Base-by-base conservation (phyloP, 1,140 invertebrate genomes). In the Orius insidiosus region DNA sequence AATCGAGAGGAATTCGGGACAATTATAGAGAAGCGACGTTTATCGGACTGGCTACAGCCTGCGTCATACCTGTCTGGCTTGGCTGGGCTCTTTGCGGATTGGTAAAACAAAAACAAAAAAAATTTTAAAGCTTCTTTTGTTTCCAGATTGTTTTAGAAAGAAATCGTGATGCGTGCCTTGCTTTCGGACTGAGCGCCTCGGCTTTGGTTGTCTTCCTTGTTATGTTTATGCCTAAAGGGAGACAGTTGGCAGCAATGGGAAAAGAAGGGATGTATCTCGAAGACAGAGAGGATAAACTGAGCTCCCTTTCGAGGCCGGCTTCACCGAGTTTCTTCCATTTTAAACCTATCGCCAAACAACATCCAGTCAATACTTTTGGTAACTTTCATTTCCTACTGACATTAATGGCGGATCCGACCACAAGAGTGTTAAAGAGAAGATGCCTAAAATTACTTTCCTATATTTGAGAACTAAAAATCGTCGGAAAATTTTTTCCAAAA, bases 171-270 rank as follows among this genome's bases (percentile, higher is more conserved):
- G 85, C 83, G 1, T 88, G 85, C 63, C 68, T 90, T 1, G 86
- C 84, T 1, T 88, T 85, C 56, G 89, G 88, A 0, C 65, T 93
- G 11, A 71, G 89, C 8, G 71, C 78, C 19, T 88, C 83, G 5
- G 78, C 85, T 18, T 72, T 78, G 1, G 72, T 88, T 7, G 76
- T 90, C 8, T 88, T 94, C 59, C 69, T 90, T 38, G 74, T 88
- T 8, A 92, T 94, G 86, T 95, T 94, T 63, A 78, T 90, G 61
- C 86, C 88, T 2, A 92, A 92, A 65, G 84, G 84, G 34, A 69
- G 88, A n/a, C 85, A 90, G 53, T 62, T 93, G 56, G 85, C 86
- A 0, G 87, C 85, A 6, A 74, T 92, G 67, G 86, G 87, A 10
- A 79, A 82, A 50, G 80, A 82, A 56, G 72, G 80, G 39, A 70